Percentiles rank a stretch among this genome's conserved stretches.
Conservation (phyloP, 2,797 vertebrate genomes). For the Sebastes hubbsi region DNA sequence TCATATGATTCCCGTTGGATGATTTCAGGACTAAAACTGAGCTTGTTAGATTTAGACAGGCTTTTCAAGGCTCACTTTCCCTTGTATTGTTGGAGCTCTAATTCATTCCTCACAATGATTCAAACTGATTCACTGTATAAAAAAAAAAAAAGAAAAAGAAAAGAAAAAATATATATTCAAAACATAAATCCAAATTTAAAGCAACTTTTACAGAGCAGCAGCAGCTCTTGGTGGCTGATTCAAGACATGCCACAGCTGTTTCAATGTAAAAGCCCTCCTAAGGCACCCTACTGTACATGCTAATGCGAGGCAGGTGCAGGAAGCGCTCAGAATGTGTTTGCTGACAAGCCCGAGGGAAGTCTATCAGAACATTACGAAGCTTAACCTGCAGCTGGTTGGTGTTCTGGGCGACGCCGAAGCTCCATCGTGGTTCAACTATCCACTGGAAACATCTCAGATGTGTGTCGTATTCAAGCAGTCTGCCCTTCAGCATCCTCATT, state of each 20-base stretch:
- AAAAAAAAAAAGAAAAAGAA: not conserved
- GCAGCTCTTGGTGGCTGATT: constrained; percentile 1
- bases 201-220: not conserved
- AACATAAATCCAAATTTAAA: not conserved
- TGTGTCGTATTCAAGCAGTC: not conserved
- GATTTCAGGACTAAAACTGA: not conserved
- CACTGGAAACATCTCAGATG: not conserved
- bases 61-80: not conserved
- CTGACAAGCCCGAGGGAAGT: not conserved
- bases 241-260: constrained; percentile 10
- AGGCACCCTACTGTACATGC: not conserved
- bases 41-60: not conserved
- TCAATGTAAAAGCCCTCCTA: not conserved
- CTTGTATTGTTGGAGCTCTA: not conserved
- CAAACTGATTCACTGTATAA: not conserved
- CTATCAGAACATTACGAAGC: not conserved
- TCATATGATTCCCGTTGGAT: not conserved
- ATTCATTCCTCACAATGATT: not conserved
- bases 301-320: constrained; percentile 24
- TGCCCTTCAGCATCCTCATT: not conserved
- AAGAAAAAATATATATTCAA: not conserved
- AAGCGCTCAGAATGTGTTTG: not conserved
- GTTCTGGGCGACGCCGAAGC: not conserved
- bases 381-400: not conserved
- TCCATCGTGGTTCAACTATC: not conserved